Conservation (phyloP, 2,113 vertebrate species). For the Actinemys pallida region DNA sequence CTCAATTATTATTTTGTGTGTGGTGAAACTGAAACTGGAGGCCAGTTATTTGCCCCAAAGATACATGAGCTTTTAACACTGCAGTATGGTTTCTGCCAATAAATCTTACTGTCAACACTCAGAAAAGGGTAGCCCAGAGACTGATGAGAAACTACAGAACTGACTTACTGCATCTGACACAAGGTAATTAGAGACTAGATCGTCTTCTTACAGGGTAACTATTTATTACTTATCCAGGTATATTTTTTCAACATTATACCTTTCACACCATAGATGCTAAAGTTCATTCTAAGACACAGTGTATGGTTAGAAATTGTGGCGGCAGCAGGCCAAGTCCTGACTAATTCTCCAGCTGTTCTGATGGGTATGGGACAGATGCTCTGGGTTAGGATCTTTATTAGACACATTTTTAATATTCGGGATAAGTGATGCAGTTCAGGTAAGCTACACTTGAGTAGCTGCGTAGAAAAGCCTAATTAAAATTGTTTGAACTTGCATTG, state of each 20-base stretch:
- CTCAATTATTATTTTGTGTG: constrained; percentile 55
- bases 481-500: constrained; percentile 54
- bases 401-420: constrained; percentile 71
- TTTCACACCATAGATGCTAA: constrained; percentile 25
- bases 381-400: constrained; percentile 43
- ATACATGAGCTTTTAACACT: constrained; percentile 64
- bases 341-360: constrained; percentile 71
- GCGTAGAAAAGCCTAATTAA: constrained; percentile 41
- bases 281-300: constrained; percentile 42
- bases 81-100: constrained; percentile 40
- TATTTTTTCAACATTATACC: constrained; percentile 14
- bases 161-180: constrained; percentile 43
- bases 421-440: constrained; percentile 29
- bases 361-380: constrained; percentile 68
- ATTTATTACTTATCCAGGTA: neutral
- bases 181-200: constrained; percentile 66
- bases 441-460: constrained; percentile 42
- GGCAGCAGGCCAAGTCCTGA: constrained; percentile 67
- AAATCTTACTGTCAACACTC: constrained; percentile 63
- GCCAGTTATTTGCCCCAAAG: constrained; percentile 72
- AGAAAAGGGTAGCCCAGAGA: constrained; percentile 36
- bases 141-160: neutral
- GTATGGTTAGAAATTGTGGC: constrained; percentile 20
- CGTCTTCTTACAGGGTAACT: constrained; percentile 3
- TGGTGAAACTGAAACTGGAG: constrained; percentile 63